A percentile compares a stretch with the other conserved stretches of the same genome.
phyloP scores from a whole-genome alignment of 1,140 invertebrate genomes.

The Meloidogyne chitwoodi region DNA sequence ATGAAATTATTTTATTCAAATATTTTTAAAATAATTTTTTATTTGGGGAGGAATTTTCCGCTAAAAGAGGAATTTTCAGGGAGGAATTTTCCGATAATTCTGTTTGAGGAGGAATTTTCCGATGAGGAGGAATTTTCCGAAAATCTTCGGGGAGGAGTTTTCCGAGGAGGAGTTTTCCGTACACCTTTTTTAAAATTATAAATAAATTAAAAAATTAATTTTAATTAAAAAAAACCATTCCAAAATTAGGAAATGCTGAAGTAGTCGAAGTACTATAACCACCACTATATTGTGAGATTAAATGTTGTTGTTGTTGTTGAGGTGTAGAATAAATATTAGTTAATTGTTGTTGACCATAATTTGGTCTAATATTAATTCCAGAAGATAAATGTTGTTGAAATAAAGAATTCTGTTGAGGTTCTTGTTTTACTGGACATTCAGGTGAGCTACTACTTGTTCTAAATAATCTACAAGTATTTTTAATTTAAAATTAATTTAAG shows the following conservation, averaged over 20 bases:
- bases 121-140: too few species aligned
- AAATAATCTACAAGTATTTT: too few species aligned
- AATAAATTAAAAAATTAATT: background rate
- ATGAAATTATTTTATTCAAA: too few species aligned
- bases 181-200: too few species aligned
- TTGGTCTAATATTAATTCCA: background rate
- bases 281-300: background rate
- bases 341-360: background rate
- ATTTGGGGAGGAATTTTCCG: too few species aligned
- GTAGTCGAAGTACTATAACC: background rate
- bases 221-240: background rate
- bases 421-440: background rate
- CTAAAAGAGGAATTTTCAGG: too few species aligned
- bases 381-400: background rate
- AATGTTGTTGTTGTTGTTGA: background rate
- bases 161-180: too few species aligned
- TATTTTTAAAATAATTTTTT: too few species aligned
- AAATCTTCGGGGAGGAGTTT: too few species aligned
- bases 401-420: background rate
- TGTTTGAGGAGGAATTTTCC: too few species aligned
- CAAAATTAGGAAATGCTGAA: background rate
- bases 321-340: background rate
- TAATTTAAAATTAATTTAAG: too few species aligned
- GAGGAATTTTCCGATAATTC: too few species aligned
- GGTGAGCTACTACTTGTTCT: background rate